phyloP scores from a whole-genome alignment of 2,888 invertebrate genomes.

The Bellardia pandia region DNA sequence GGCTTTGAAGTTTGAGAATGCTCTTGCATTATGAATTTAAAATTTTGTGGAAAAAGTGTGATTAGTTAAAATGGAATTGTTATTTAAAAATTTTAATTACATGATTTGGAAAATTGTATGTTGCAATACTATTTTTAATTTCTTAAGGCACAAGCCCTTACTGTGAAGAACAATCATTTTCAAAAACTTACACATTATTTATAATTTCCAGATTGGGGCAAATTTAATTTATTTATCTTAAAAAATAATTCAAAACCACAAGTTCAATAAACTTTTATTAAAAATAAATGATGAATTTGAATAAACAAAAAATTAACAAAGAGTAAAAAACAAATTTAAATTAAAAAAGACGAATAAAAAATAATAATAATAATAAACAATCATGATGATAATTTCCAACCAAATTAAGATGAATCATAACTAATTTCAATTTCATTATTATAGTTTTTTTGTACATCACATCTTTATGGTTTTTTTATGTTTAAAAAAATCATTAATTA shows the following conservation, averaged over 20 bases:
- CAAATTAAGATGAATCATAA: slow-evolving; percentile 55
- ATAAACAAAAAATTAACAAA: slow-evolving; percentile 21
- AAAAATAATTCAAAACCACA: slow-evolving; percentile 15
- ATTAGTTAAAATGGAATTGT: too few relatives aligned
- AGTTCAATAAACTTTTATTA: slow-evolving; percentile 60
- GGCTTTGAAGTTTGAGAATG: too few relatives aligned
- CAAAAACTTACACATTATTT: not conserved
- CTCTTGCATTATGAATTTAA: too few relatives aligned
- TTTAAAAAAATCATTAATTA: slow-evolving; percentile 40
- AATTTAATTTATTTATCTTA: slow-evolving; percentile 12
- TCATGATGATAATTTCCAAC: slow-evolving; percentile 23
- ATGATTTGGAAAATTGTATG: too few relatives aligned
- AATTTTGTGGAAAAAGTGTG: too few relatives aligned
- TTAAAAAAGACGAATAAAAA: not conserved
- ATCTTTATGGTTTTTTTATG: not conserved
- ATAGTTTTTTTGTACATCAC: slow-evolving; percentile 4
- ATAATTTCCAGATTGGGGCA: not conserved
- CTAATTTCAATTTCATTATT: slow-evolving; percentile 48
- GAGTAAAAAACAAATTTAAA: slow-evolving; percentile 27
- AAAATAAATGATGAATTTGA: slow-evolving; percentile 43
- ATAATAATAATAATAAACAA: not conserved
- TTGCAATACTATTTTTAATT: too few relatives aligned
- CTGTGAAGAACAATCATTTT: too few relatives aligned
- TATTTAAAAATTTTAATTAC: too few relatives aligned
- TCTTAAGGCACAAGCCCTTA: too few relatives aligned